These are phyloP conservation scores for Neopipo cinnamomea DNA, from an alignment of 2,113 vertebrate species.

Conservation along the genomic window DNA sequence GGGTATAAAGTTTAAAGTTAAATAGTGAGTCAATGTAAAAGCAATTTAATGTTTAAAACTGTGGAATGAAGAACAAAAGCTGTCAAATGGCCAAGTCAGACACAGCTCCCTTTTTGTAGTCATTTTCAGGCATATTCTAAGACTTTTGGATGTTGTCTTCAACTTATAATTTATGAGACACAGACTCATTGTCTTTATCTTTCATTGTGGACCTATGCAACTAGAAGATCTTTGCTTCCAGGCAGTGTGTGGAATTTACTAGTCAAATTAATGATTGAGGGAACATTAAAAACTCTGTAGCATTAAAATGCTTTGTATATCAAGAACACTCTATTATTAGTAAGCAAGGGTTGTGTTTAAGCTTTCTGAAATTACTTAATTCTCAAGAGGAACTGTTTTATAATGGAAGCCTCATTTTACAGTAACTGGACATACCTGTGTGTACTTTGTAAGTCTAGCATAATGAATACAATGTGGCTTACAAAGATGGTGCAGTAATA, in stretches of 20 bases:
- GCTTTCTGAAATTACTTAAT: background rate
- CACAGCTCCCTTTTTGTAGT: background rate
- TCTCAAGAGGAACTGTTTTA: background rate
- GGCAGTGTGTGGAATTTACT: background rate
- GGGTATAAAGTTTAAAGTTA: background rate
- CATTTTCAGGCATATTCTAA: background rate
- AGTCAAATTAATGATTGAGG: background rate
- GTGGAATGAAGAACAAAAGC: background rate
- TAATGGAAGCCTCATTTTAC: background rate
- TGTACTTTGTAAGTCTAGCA: background rate
- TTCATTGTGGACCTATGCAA: background rate
- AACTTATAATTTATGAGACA: background rate
- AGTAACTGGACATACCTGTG: background rate
- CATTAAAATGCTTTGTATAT: background rate
- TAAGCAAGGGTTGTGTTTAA: background rate
- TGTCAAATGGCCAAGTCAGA: background rate
- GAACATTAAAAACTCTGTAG: background rate
- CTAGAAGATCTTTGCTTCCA: background rate
- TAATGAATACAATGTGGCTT: background rate
- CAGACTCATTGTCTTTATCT: background rate
- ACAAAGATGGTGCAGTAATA: background rate
- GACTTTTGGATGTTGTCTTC: background rate
- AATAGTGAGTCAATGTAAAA: background rate
- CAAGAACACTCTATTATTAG: background rate
- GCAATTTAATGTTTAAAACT: background rate